Conservation (phyloP, 2,888 invertebrate genomes). For the Lithophane leautieri region DNA sequence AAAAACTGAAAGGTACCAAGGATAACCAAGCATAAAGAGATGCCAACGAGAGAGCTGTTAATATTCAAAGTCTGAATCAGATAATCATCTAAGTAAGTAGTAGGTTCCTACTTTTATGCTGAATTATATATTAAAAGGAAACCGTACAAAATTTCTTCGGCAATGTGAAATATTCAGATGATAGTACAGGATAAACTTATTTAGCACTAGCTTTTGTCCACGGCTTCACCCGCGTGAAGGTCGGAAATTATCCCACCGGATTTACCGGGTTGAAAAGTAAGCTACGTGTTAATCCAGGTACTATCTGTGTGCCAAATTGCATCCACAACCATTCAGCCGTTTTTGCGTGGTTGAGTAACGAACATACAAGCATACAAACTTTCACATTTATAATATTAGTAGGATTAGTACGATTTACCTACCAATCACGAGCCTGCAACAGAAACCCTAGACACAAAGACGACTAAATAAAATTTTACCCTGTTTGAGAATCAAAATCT, state of each 20-base stretch:
- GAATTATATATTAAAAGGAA: neutral
- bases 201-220: neutral
- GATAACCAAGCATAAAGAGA: slow-evolving; percentile 9
- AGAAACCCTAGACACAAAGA: neutral
- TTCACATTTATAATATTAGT: no score
- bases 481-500: neutral
- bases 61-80: slow-evolving; percentile 31
- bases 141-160: neutral
- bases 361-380: no score
- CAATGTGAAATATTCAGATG: neutral
- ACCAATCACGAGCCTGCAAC: neutral
- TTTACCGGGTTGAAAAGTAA: no score
- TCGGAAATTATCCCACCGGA: no score
- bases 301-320: no score
- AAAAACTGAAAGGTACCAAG: slow-evolving; percentile 5
- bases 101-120: neutral
- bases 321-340: no score
- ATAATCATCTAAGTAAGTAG: slow-evolving; percentile 8
- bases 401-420: neutral
- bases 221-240: no score
- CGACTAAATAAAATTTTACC: neutral
- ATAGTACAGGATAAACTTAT: neutral
- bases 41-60: neutral
- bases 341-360: no score
- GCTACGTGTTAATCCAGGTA: no score